Base-by-base conservation (phyloP, 2,113 vertebrate species). In the Heterochromis multidens region DNA sequence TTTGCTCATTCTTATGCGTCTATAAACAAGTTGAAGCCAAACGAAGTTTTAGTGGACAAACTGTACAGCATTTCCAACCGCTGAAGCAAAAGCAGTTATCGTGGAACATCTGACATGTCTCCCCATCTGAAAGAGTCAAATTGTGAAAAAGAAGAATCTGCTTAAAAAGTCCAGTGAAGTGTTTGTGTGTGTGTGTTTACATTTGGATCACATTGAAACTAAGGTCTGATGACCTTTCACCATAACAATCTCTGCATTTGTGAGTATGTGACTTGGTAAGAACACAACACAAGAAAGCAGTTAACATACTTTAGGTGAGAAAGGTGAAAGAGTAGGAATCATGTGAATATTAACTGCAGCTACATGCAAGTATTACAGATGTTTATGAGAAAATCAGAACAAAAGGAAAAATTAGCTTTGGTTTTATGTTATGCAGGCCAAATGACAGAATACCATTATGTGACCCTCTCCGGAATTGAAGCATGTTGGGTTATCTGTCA, bases 91-190 rank as follows among this genome's bases (percentile, higher is more conserved):
- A 81, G 63, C 57, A 88, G 40, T 43, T 77, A 86, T 19, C n/a
- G 79, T 46, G 84, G 83, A 93, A 94, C 76, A 87, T 93, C 87
- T 92, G 86, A 93, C 72, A 86, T 21, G 13, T 83, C n/a, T 58
- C 63, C 62, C 78, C 77, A 43, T 87, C 67, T 46, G 49, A 83
- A 89, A 49, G 79, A 90, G 87, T 86, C 40, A 54, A 25, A 6
- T 43, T 63, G 72, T n/a, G 46, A 10, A 0, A 49, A 49, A 59
- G 31, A 76, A 11, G 16, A 80, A 13, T 14, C 40, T 52, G 49
- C 27, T 3, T 1, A 19, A 31, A 70, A 25, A 85, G 56, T 27
- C 16, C 40, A 81, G 21, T 77, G 37, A 80, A 61, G 76, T 72
- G 78, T 88, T 79, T 82, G 82, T 83, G 21, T 80, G 9, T n/a